phyloP scores from a whole-genome alignment of 1,140 invertebrate species.

The Pseudoatta argentina region DNA sequence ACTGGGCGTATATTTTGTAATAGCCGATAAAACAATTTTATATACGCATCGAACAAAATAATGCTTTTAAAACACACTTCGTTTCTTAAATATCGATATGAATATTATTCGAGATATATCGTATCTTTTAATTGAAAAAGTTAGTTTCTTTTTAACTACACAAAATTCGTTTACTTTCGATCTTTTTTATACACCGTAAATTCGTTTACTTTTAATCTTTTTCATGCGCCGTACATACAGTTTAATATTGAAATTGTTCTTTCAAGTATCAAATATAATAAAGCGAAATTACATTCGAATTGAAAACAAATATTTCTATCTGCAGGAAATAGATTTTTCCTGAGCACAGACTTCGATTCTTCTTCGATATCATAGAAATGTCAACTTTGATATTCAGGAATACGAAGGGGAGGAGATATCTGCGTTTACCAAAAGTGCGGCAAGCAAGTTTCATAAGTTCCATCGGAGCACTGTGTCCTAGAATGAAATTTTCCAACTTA shows the following conservation, averaged over 20 bases:
- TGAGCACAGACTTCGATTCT: not conserved
- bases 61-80: not conserved
- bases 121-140: not conserved
- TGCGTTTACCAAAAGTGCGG: slow-evolving; percentile 29
- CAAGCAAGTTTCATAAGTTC: slow-evolving; percentile 51
- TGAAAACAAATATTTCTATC: not conserved
- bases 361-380: slow-evolving; percentile 21
- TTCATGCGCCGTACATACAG: not conserved
- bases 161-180: not conserved
- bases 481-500: slow-evolving; percentile 55
- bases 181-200: not conserved
- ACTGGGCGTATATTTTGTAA: not conserved
- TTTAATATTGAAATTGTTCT: slow-evolving; percentile 5
- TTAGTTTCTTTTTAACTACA: not conserved
- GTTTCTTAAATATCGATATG: not conserved
- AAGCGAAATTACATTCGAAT: not conserved
- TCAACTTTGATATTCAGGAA: slow-evolving; percentile 17
- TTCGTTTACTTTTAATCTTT: not conserved
- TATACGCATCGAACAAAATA: slow-evolving; percentile 1
- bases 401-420: not conserved
- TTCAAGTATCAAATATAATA: not conserved
- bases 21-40: not conserved
- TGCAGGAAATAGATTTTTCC: not conserved
- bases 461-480: not conserved
- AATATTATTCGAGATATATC: not conserved